Evolutionary conservation across 1,140 invertebrate species (phyloP), one percentile per base, ranked within the genome.

Genomic region (Leptinotarsa lineolata): DNA sequence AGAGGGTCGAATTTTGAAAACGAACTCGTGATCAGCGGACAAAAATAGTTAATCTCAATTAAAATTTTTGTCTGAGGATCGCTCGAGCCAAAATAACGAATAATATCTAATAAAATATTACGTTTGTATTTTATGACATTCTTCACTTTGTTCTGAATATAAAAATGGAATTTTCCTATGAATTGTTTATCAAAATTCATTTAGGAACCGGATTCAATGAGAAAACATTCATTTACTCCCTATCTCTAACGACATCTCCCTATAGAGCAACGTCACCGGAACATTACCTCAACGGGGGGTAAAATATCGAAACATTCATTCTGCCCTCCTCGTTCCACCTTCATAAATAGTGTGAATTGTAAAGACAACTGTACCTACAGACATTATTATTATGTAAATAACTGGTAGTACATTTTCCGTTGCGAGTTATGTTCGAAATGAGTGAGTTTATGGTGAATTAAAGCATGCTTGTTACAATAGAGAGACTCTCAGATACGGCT

Each of bases 371-470:
- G 48, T 54, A 54, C 48, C 48, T 54, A 54, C 48, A 18, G 48
- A 54, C 48, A 54, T 54, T 54, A 54, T 54, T 54, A 54, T 54
- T 54, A 54, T 54, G 48, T 54, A 54, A 54, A 54, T 54, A 54
- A 54, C 48, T 54, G 48, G 48, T 54, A 54, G 48, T 54, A 54
- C 48, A 18, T 54, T 54, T 54, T 18, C 48, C 48, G 48, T 54
- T 54, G 15, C 15, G n/a, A 54, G 48, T 54, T 54, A 16, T 18
- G 48, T 54, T 54, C 15, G 48, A 54, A 54, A 54, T 54, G 48
- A 54, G 15, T 16, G 48, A 54, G 48, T 54, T 54, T 54, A 54
- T 54, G 48, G 15, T 16, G 48, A 54, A 18, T 54, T 54, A 54
- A 54, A 54, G 48, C 48, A 54, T 54, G 48, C n/a, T 54, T 16